Base-by-base conservation (phyloP, 1,140 invertebrate genomes). In the Tetragonula clypearis region DNA sequence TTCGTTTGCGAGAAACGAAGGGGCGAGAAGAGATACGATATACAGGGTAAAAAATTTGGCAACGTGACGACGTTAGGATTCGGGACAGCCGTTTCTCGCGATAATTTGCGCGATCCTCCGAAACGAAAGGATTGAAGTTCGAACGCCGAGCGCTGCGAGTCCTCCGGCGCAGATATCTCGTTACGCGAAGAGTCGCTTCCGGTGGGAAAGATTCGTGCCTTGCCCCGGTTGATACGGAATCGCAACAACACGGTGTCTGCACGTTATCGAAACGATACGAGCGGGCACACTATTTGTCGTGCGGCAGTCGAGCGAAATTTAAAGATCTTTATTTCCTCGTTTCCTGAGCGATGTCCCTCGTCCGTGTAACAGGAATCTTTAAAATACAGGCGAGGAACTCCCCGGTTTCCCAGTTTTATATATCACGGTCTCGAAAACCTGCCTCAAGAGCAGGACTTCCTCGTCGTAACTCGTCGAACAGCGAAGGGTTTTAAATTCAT, bases 171-270 rank as follows among this genome's bases (percentile, higher is more conserved):
- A 60, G 75, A 84, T 84, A 84, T 84, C 82, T 84, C 76, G 68
- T 84, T 79, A 84, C 56, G 56, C 66, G 68, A 62, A 84, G 55
- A 77, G 23, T 19, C 55, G 30, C 23, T 84, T 84, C 82, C 82
- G 75, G 66, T 84, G 56, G 49, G 26, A 84, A 84, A 72, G 82
- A 77, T 77, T 83, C 60, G 81, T 76, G 73, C 53, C 14, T 35
- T 49, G 41, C 6, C 41, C 41, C 53, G 17, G 66, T 79, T 84
- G 82, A 84, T 84, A 84, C 66, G 75, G n/a, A 84, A 84, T 84
- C 55, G 60, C 75, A n/a, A 35, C 76, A 72, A 35, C 76, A 72
- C 66, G 68, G 55, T 72, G 76, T 35, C 56, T 84, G 76, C 75
- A 19, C 60, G 66, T 84, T 79, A 79, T 71, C 82, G 68, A 84